Percentiles rank a stretch among this genome's conserved stretches.
These are phyloP conservation scores for Lichenostomus cassidix DNA, from an alignment of 2,113 vertebrate genomes.

Conservation along the genomic window DNA sequence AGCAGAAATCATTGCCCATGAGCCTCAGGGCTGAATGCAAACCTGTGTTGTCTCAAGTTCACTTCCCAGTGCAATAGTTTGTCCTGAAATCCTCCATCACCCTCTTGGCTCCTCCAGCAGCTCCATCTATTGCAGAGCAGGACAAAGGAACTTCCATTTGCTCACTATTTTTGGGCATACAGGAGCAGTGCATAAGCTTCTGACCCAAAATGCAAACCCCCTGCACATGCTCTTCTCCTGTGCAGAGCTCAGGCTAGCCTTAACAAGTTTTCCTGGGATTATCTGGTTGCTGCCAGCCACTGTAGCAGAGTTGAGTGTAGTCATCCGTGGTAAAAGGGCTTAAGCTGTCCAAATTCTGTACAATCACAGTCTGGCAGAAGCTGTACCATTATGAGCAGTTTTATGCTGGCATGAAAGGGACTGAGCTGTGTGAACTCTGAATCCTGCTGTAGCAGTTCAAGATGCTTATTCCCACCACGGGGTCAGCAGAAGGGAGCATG, in stretches of 20 bases:
- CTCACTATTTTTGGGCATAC: accelerated
- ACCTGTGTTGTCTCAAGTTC: neutral
- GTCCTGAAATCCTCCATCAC: neutral
- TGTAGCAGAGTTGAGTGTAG: neutral
- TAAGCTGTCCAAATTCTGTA: neutral
- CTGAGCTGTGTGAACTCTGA: neutral
- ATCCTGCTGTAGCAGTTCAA: neutral
- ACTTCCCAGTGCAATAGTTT: neutral
- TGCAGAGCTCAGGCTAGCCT: neutral
- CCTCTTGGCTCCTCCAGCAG: neutral
- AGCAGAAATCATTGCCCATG: neutral
- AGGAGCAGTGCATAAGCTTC: neutral
- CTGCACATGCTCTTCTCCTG: neutral
- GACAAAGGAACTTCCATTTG: neutral
- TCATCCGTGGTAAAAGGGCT: conserved; percentile 4
- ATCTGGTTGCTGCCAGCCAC: neutral
- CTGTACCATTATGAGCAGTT: neutral
- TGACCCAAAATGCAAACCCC: neutral
- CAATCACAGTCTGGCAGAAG: neutral
- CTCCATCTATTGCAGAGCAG: accelerated
- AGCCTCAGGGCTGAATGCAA: neutral
- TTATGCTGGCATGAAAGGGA: neutral
- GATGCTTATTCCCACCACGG: neutral
- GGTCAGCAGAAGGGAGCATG: neutral
- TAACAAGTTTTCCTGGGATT: neutral